Percentiles rank a stretch among this genome's conserved stretches.
phyloP scores from a whole-genome alignment of 30 jellyfish, hydroid and myxozoan species.

The Cassiopea andromeda region DNA sequence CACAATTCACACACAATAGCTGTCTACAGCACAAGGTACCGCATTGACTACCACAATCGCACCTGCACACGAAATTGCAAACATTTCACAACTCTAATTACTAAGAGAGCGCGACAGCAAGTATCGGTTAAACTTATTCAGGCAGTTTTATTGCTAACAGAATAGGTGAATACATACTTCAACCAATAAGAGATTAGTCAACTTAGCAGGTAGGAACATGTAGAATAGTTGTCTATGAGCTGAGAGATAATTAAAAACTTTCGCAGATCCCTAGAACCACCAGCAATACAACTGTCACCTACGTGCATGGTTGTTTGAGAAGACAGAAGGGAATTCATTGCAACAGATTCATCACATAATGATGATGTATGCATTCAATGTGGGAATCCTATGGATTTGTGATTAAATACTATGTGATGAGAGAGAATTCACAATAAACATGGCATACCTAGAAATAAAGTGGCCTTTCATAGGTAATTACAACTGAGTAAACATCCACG shows the following conservation, averaged over 20 bases:
- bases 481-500: neutral
- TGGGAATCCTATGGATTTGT: neutral
- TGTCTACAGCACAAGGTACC: conserved; percentile 18
- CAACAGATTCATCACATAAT: neutral
- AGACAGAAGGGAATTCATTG: neutral
- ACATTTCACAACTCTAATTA: conserved; percentile 21
- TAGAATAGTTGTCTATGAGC: conserved; percentile 6
- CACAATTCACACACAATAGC: neutral
- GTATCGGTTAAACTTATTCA: conserved; percentile 15
- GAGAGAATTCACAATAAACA: neutral
- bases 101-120: conserved; percentile 24
- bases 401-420: conserved; percentile 3
- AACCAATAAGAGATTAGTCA: neutral
- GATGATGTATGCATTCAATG: neutral
- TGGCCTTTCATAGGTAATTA: neutral
- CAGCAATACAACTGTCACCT: conserved; percentile 34
- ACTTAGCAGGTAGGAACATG: conserved; percentile 30
- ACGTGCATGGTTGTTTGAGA: neutral
- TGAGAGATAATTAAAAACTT: conserved; percentile 12
- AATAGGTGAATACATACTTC: conserved; percentile 40
- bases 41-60: conserved; percentile 2
- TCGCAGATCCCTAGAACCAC: conserved; percentile 55
- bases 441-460: neutral
- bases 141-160: conserved; percentile 25
- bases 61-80: conserved; percentile 1